Evolutionary conservation across 2,113 vertebrate species (phyloP).

Genomic region (Oryzias celebensis): DNA sequence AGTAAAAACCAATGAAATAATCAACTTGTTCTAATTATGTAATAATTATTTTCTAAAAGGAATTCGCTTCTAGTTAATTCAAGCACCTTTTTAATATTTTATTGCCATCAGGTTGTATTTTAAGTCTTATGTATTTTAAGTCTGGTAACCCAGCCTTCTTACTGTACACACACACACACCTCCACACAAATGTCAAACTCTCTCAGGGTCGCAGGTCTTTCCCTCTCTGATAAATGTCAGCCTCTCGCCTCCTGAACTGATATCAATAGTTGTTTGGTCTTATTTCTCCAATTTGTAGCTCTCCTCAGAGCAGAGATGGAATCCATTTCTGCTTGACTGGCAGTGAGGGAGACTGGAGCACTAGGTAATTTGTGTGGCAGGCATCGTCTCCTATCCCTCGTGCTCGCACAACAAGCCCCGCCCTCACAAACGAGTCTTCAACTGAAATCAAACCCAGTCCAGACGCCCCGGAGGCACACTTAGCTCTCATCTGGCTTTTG

Average conservation of each 20-base stretch:
- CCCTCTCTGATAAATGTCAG: constrained; percentile 58
- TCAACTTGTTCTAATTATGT: neutral
- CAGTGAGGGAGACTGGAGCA: constrained; percentile 49
- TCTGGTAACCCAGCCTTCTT: neutral
- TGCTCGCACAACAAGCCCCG: constrained; percentile 12
- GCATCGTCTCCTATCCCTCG: constrained; percentile 39
- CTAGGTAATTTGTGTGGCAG: constrained; percentile 60
- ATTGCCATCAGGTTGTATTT: neutral
- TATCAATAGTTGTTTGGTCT: constrained; percentile 61
- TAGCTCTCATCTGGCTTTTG: constrained; percentile 29
- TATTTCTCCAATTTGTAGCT: constrained; percentile 66
- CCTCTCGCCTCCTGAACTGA: constrained; percentile 47
- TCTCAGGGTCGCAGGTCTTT: constrained; percentile 16
- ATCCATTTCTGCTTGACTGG: constrained; percentile 63
- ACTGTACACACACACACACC: too few species aligned
- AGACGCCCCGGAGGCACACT: constrained; percentile 1
- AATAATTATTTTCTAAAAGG: neutral
- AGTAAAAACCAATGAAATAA: too few species aligned
- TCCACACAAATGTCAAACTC: constrained; percentile 6
- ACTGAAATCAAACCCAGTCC: constrained; percentile 26
- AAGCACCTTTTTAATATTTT: too few species aligned
- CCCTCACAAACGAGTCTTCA: constrained; percentile 26
- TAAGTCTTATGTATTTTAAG: neutral
- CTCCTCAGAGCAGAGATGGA: constrained; percentile 57
- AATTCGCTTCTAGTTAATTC: too few species aligned